These are phyloP conservation scores for Uloborus plumipes DNA, from an alignment of 2,888 invertebrate species.

Conservation along the genomic window DNA sequence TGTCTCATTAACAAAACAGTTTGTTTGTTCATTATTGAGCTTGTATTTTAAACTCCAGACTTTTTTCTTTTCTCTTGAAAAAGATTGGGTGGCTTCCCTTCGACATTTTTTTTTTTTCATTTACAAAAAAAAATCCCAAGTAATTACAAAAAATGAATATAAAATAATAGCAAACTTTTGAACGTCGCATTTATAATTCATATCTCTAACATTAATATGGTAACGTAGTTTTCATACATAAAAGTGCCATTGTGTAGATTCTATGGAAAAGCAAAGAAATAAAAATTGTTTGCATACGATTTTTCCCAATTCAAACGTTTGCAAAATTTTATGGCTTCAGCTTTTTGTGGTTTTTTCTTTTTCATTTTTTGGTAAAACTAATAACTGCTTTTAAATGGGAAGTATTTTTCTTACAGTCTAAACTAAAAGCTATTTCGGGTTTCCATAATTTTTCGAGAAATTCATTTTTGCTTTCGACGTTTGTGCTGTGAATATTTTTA, in stretches of 20 bases:
- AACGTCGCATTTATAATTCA: constrained; percentile 46
- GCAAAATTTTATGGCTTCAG: too few species aligned
- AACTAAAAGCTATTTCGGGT: too few species aligned
- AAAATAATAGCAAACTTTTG: constrained; percentile 19
- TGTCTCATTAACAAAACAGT: too few species aligned
- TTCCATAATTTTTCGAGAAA: too few species aligned
- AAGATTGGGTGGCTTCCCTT: background rate
- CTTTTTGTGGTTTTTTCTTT: too few species aligned
- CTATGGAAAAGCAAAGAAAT: background rate
- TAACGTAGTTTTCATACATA: background rate
- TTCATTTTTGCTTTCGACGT: too few species aligned
- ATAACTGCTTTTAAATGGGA: too few species aligned
- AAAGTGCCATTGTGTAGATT: background rate
- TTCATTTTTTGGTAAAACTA: too few species aligned
- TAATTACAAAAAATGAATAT: constrained; percentile 29
- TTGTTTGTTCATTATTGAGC: background rate
- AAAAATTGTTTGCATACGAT: background rate
- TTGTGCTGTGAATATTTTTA: too few species aligned
- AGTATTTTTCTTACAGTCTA: too few species aligned
- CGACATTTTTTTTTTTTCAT: too few species aligned
- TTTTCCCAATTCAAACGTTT: too few species aligned
- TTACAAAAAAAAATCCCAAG: constrained; percentile 1
- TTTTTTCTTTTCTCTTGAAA: background rate
- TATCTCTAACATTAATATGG: constrained; percentile 26
- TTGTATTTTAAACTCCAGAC: background rate